Evolutionary conservation across 2,888 invertebrate species (phyloP).

Genomic region (Lithophane socia): DNA sequence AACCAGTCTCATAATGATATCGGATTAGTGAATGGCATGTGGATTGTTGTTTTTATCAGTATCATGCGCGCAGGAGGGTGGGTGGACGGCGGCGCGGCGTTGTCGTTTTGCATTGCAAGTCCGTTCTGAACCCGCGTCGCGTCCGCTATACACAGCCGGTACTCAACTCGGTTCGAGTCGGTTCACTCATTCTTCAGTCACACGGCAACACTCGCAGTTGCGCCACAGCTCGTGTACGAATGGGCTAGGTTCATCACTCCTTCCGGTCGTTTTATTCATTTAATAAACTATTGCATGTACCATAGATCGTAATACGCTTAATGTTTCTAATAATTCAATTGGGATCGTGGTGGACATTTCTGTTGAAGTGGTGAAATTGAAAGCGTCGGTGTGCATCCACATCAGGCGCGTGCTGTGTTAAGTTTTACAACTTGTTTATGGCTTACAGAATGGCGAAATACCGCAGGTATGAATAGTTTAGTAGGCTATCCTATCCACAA

Average conservation of each 20-base stretch:
- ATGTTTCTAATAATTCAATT: constrained; percentile 47
- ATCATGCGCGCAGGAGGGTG: constrained; percentile 67
- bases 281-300: constrained; percentile 31
- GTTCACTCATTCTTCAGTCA: constrained; percentile 83
- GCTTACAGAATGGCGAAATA: constrained; percentile 84
- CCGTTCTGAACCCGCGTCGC: constrained; percentile 73
- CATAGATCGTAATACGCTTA: constrained; percentile 41
- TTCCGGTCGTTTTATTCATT: constrained; percentile 57
- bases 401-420: constrained; percentile 68
- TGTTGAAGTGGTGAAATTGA: constrained; percentile 62
- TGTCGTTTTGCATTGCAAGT: constrained; percentile 82
- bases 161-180: constrained; percentile 66
- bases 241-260: constrained; percentile 60
- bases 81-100: constrained; percentile 66
- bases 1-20: constrained; percentile 49
- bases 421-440: constrained; percentile 73
- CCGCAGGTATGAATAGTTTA: constrained; percentile 80
- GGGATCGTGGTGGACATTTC: constrained; percentile 50
- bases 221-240: constrained; percentile 77
- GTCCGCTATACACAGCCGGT: constrained; percentile 69
- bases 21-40: constrained; percentile 74
- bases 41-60: constrained; percentile 71
- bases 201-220: constrained; percentile 88
- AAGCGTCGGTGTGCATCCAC: constrained; percentile 61
- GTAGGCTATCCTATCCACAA: constrained; percentile 36